phyloP scores from a whole-genome alignment of 2,113 vertebrate genomes.

The Mobula birostris region DNA sequence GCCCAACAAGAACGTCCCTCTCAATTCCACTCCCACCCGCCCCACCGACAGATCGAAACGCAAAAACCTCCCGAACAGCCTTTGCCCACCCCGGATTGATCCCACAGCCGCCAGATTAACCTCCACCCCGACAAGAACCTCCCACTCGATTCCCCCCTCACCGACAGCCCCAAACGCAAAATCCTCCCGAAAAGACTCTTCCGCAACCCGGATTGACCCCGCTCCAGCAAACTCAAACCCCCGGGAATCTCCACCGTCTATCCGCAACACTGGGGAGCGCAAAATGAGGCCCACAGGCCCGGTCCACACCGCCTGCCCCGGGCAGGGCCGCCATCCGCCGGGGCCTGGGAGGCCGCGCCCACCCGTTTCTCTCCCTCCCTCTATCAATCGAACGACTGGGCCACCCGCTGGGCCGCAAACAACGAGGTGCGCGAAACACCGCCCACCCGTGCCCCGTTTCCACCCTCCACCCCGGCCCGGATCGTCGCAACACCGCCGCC shows the following conservation, averaged over 20 bases:
- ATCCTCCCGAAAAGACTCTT: too few relatives aligned
- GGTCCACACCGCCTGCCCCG: neutral
- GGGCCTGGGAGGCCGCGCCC: neutral
- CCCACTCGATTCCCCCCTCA: too few relatives aligned
- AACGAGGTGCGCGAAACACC: neutral
- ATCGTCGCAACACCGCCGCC: neutral
- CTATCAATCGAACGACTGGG: neutral
- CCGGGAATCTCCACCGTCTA: neutral
- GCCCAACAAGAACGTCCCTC: too few relatives aligned
- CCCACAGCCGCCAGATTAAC: too few relatives aligned
- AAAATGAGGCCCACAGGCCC: neutral
- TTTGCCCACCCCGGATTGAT: too few relatives aligned
- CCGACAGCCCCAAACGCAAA: too few relatives aligned
- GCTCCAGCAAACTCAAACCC: neutral
- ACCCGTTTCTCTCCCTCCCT: neutral
- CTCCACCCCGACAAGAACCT: too few relatives aligned
- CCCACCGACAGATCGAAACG: too few relatives aligned
- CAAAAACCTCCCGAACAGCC: too few relatives aligned
- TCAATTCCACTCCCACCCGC: too few relatives aligned
- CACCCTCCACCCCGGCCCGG: conserved; percentile 50
- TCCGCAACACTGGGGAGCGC: too few relatives aligned
- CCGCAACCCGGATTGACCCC: neutral
- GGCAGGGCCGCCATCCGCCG: neutral
- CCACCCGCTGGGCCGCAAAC: neutral
- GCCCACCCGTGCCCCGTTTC: conserved; percentile 41